Evolutionary conservation across 2,888 invertebrate species (phyloP).

Genomic region (Eupithecia abbreviata): DNA sequence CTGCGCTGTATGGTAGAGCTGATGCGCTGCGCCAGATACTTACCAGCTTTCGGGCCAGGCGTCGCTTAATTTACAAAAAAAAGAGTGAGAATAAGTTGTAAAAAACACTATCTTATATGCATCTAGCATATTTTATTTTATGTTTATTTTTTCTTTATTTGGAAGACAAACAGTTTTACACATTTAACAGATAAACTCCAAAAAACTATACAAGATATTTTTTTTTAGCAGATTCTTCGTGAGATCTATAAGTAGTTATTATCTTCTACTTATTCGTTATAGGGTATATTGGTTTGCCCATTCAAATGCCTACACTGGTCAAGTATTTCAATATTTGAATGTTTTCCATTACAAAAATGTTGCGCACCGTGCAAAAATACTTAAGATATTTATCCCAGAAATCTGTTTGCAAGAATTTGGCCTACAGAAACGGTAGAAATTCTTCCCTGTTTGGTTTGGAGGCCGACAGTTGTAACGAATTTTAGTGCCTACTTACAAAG

Average conservation of each 20-base stretch:
- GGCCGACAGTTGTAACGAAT: slow-evolving; percentile 31
- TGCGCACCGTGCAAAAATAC: background rate
- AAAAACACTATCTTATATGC: no score
- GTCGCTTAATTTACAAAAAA: no score
- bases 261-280: background rate
- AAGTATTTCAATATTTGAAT: background rate
- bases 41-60: no score
- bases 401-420: slow-evolving; percentile 33
- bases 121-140: no score
- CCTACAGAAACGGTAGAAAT: slow-evolving; percentile 20
- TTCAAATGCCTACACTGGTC: background rate
- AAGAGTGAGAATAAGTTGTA: no score
- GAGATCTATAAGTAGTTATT: background rate
- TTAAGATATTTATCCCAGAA: slow-evolving; percentile 23
- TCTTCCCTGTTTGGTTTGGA: slow-evolving; percentile 25
- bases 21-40: no score
- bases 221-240: no score
- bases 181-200: no score
- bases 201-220: no score
- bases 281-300: background rate
- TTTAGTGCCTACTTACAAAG: slow-evolving; percentile 28
- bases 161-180: no score
- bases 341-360: background rate
- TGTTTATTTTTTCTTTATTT: no score
- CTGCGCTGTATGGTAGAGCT: no score